phyloP scores from a whole-genome alignment of 2,113 vertebrate species.

The Mesocricetus auratus region DNA sequence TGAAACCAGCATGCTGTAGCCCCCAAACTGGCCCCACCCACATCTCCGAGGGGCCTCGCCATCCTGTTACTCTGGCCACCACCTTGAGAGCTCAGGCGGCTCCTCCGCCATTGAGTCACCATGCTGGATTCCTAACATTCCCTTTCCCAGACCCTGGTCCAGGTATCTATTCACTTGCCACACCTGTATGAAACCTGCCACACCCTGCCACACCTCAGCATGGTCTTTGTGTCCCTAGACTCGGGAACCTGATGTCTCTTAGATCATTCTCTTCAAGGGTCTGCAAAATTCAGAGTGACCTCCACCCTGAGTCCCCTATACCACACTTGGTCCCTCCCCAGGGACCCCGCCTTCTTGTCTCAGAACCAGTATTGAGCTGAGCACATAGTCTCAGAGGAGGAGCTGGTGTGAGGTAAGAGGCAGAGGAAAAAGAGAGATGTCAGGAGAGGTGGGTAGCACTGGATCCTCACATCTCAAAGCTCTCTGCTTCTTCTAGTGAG shows the following conservation, averaged over 20 bases:
- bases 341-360: neutral
- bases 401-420: neutral
- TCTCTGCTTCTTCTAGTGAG: neutral
- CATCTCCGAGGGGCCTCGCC: neutral
- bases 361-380: neutral
- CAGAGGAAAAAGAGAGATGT: neutral
- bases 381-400: neutral
- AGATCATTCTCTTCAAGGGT: neutral
- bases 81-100: fast-evolving
- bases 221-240: neutral
- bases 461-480: neutral
- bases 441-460: neutral
- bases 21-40: neutral
- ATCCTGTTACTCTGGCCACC: no score
- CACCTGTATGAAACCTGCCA: neutral
- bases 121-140: neutral
- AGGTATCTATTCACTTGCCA: neutral
- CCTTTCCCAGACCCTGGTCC: neutral
- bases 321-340: neutral
- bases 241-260: neutral
- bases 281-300: neutral
- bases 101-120: neutral
- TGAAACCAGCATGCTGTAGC: neutral
- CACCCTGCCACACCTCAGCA: neutral
- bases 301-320: no score